phyloP scores from a whole-genome alignment of 2,888 invertebrate genomes.

The Eupithecia dodoneata region DNA sequence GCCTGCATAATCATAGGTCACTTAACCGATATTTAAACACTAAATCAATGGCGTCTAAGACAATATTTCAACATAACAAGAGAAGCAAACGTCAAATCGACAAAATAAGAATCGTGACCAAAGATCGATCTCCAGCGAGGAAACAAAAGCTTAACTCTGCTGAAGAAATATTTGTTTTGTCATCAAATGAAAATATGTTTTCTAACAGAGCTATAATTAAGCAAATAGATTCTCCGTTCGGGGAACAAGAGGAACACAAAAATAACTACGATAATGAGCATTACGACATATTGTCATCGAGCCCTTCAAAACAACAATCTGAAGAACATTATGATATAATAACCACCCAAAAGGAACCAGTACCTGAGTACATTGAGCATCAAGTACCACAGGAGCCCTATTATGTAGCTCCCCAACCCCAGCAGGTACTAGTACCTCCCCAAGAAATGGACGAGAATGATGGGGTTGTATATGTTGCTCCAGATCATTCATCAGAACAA shows the following conservation, averaged over 20 bases:
- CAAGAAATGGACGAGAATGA: slow-evolving; percentile 2
- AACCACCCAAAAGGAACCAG: slow-evolving; percentile 25
- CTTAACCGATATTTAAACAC: slow-evolving; percentile 64
- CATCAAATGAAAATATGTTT: slow-evolving; percentile 65
- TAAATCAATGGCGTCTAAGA: slow-evolving; percentile 57
- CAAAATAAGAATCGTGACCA: slow-evolving; percentile 68
- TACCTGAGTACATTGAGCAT: slow-evolving; percentile 14
- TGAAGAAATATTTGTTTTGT: slow-evolving; percentile 63
- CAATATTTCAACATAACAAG: slow-evolving; percentile 57
- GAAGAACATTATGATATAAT: slow-evolving; percentile 31
- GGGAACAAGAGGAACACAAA: slow-evolving; percentile 30
- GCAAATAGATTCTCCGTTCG: slow-evolving; percentile 51
- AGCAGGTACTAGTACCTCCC: not conserved
- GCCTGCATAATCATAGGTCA: slow-evolving; percentile 60
- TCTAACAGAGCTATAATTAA: slow-evolving; percentile 62
- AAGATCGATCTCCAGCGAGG: slow-evolving; percentile 49
- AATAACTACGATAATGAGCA: slow-evolving; percentile 17
- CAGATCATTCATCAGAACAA: slow-evolving; percentile 1
- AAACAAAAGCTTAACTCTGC: slow-evolving; percentile 51
- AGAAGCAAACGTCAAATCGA: slow-evolving; percentile 68
- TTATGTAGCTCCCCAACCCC: not conserved
- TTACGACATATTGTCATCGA: slow-evolving; percentile 23
- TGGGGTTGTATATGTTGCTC: not conserved
- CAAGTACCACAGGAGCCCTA: not conserved
- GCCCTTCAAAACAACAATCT: slow-evolving; percentile 23